Conservation (phyloP, 2,113 vertebrate species). For the Helogale parvula region DNA sequence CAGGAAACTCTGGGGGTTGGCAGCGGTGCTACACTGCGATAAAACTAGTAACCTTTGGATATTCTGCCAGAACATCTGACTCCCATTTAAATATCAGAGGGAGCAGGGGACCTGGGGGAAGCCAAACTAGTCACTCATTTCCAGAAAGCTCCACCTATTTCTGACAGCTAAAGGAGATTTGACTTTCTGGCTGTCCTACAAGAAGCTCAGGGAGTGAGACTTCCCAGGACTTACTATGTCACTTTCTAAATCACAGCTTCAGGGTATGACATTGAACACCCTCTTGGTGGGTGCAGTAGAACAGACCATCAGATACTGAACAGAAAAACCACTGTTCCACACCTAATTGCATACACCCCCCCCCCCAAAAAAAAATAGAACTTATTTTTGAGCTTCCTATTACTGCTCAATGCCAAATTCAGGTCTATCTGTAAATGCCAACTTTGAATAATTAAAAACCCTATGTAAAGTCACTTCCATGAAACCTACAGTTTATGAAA, state of each 20-base stretch:
- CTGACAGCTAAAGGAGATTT: neutral
- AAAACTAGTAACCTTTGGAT: neutral
- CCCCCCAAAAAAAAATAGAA: neutral
- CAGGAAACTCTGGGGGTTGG: neutral
- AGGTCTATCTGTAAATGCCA: constrained; percentile 21
- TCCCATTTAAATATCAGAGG: neutral
- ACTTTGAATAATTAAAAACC: neutral
- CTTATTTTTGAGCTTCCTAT: neutral
- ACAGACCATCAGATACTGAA: neutral
- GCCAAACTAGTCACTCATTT: neutral
- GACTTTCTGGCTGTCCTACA: neutral
- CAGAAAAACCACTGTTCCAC: neutral
- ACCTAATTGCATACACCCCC: neutral
- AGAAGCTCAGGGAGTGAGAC: neutral
- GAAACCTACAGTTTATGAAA: constrained; percentile 30
- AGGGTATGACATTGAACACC: neutral
- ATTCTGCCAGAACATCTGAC: neutral
- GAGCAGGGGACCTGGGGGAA: rapidly evolving
- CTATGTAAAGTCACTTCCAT: neutral
- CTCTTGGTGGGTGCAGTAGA: neutral
- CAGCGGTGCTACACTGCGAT: neutral
- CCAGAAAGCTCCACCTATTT: neutral
- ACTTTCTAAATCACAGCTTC: neutral
- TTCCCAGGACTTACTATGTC: neutral
- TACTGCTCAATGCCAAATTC: neutral